phyloP scores from a whole-genome alignment of 2,113 vertebrate genomes.

The Arenaria interpres region DNA sequence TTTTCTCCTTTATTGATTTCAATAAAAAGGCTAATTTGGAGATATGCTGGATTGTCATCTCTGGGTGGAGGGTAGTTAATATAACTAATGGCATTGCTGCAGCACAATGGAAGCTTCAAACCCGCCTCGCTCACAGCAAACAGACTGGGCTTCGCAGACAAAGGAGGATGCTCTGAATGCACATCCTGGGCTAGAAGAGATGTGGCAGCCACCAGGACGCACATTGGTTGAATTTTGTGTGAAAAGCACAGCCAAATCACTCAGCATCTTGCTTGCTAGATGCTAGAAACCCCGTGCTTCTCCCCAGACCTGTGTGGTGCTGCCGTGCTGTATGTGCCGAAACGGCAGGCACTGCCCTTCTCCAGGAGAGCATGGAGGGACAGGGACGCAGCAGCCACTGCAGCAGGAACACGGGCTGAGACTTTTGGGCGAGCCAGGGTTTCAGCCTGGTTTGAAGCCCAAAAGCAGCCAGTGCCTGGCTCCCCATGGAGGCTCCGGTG shows the following conservation, averaged over 20 bases:
- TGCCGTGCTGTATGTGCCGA: rapidly evolving
- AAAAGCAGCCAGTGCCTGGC: rapidly evolving
- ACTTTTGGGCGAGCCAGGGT: rapidly evolving
- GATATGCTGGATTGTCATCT: slow-evolving; percentile 62
- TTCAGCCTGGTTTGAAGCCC: rapidly evolving
- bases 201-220: not conserved
- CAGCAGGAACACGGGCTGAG: not conserved
- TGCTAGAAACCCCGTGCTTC: not conserved
- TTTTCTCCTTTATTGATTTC: slow-evolving; percentile 70
- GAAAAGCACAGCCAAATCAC: not conserved
- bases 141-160: not conserved
- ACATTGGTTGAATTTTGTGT: not conserved
- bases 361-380: not conserved
- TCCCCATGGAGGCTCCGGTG: rapidly evolving
- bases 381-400: rapidly evolving
- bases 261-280: not conserved
- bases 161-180: not conserved
- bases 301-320: not conserved
- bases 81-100: not conserved
- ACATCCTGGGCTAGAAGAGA: not conserved
- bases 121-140: not conserved
- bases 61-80: slow-evolving; percentile 20
- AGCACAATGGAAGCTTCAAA: not conserved
- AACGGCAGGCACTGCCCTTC: rapidly evolving
- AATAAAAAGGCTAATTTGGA: slow-evolving; percentile 77